Evolutionary conservation across 1,140 invertebrate species (phyloP), one percentile per base, ranked within the genome.

Genomic region (Holotrichia oblita): DNA sequence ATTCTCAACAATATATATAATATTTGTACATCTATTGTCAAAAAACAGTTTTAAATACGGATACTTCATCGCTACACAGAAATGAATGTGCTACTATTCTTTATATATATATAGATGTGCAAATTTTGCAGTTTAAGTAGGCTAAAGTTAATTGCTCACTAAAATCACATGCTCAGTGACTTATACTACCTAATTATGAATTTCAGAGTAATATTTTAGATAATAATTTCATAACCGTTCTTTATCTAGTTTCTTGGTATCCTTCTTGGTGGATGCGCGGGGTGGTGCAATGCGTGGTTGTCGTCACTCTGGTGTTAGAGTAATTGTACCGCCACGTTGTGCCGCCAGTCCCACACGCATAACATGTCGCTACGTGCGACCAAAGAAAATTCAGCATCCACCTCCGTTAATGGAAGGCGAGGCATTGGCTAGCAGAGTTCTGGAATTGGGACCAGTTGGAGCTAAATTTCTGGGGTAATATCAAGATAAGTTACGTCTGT

Each of bases 231-330:
- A 2, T 41, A 2, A 14, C 41, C 14, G n/a, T 74, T 74, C 0
- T 42, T 42, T 24, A n/a, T 79, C 83, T 85, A 98, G 96, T 85
- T 99, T 99, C 90, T 90, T 99, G 88, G 97, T 99, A 82, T 98
- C 96, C 81, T 99, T 99, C 88, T 93, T 99, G 91, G 97, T 99
- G 79, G 97, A 99, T 87, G 97, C 97, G 20, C 90, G 97, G 77
- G 97, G 97, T 72, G 97, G 97, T 69, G 97, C 97, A 14, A 98
- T 99, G 97, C 90, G 97, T 81, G 97, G 97, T 59, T 98, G 97
- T 87, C 92, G 98, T 20, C 96, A 98, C 86, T 97, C 96, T 27
- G 97, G 97, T 4, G 95, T 99, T 3, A 90, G 97, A 40, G 94
- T 99, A 77, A 98, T 99, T 83, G 96, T 99, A 44, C 97, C 97